Evolutionary conservation across 2,888 invertebrate genomes (phyloP), one percentile per base, ranked within the genome.

Genomic region (Philhelius pedissequus): DNA sequence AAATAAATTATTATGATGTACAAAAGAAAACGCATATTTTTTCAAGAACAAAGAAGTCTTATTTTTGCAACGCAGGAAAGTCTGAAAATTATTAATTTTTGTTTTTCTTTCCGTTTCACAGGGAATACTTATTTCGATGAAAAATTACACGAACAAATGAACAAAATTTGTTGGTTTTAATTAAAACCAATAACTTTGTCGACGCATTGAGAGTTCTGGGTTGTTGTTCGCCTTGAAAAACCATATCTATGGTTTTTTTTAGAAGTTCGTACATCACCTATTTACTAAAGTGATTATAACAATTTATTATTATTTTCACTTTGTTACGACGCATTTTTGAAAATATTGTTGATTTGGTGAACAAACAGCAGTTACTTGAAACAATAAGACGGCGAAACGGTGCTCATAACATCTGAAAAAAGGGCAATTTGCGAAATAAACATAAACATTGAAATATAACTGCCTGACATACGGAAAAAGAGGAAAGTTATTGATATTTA

Each of bases 41-140:
- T 78, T 83, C 74, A 79, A 83, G 83, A 83, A 83, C 83, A 83
- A 83, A 83, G 83, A 83, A 83, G 58, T 75, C 70, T n/a, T n/a
- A 30, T 62, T 32, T 56, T 32, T 68, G 50, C 79, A 83, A 70
- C 74, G 58, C 70, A 79, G 60, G 79, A 79, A 83, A 79, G 70
- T 71, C 38, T 58, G 35, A 76, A 78, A 40, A 62, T 43, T 18
- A 43, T 27, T 43, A 27, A 40, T 60, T 43, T 40, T 60, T 58
- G 35, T 62, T 22, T 32, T 66, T 54, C 52, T 52, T 60, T 70
- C 54, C 66, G 78, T 27, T 78, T 83, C 70, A 25, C 73, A 78
- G 68, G 64, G 50, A 78, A 75, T 56, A 71, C 64, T 74, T 56
- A 62, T 43, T 40, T 58, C 40, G 64, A 56, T 38, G 15, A 1